These are phyloP conservation scores for Proteles cristata DNA, from an alignment of 2,113 vertebrate species.

Conservation along the genomic window DNA sequence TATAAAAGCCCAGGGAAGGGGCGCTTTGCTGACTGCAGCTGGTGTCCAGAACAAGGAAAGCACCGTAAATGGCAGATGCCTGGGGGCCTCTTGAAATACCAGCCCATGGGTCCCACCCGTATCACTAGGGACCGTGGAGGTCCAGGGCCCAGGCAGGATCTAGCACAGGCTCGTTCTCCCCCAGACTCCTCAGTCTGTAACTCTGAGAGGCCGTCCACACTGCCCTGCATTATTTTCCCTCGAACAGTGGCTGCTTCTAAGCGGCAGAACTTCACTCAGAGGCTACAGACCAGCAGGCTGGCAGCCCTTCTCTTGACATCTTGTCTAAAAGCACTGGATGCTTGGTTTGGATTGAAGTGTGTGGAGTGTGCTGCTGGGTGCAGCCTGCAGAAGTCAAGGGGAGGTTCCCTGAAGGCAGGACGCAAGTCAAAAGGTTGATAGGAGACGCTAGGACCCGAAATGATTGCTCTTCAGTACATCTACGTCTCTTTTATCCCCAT, in stretches of 20 bases:
- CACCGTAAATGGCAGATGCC: not conserved
- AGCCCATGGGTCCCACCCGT: not conserved
- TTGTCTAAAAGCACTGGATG: not conserved
- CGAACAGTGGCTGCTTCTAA: not conserved
- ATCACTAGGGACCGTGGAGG: not conserved
- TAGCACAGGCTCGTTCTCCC: not conserved
- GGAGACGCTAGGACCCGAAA: not conserved
- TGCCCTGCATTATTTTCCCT: rapidly evolving
- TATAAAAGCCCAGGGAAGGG: too few relatives aligned
- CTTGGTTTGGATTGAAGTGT: not conserved
- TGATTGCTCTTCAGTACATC: rapidly evolving
- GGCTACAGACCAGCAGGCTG: not conserved
- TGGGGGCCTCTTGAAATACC: not conserved
- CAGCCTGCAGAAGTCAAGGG: not conserved
- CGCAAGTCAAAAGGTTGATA: not conserved
- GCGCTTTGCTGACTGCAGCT: not conserved
- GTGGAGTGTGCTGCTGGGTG: not conserved
- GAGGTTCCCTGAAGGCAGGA: not conserved
- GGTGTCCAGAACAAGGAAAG: not conserved
- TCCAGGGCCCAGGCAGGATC: not conserved
- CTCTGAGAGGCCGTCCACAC: not conserved
- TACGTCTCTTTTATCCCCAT: rapidly evolving
- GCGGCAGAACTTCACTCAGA: rapidly evolving
- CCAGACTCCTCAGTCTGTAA: not conserved
- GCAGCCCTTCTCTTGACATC: not conserved